phyloP scores from a whole-genome alignment of 2,113 vertebrate genomes.

The cattle (Bos taurus) region ARS-UCD2.0 NC_037354.1:11750001-11750500 shows the following conservation, averaged over 20 bases:
- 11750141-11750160: background rate
- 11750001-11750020: background rate
- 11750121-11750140: background rate
- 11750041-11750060: background rate
- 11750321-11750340: background rate
- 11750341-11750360: background rate
- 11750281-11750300: background rate
- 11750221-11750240: background rate
- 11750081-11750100: background rate
- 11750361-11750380: background rate
- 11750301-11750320: background rate
- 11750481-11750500: background rate
- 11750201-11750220: background rate
- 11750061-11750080: background rate
- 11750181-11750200: background rate
- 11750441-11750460: background rate
- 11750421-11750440: background rate
- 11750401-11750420: background rate
- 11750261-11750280: background rate
- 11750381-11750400: background rate
- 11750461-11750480: background rate
- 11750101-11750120: background rate
- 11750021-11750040: background rate
- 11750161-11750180: background rate
- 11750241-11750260: background rate